These are phyloP conservation scores for Ammodytes marinus DNA, from an alignment of 2,113 vertebrate species.

Conservation along the genomic window DNA sequence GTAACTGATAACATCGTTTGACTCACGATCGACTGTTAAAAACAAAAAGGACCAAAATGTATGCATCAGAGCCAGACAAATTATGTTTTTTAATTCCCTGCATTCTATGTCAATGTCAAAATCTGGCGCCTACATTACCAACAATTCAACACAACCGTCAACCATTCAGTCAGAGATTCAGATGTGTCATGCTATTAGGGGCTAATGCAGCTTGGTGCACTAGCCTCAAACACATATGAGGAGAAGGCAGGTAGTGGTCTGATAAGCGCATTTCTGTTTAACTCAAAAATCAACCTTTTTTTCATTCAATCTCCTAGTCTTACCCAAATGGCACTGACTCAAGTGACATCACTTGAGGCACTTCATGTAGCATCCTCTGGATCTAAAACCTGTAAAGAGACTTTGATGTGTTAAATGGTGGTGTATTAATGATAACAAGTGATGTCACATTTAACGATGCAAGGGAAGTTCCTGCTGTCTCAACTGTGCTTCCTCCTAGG, in stretches of 20 bases:
- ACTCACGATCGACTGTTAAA: background rate
- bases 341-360: background rate
- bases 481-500: background rate
- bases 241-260: background rate
- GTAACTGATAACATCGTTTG: background rate
- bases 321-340: background rate
- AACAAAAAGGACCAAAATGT: background rate
- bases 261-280: background rate
- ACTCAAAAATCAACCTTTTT: background rate
- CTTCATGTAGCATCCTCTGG: background rate
- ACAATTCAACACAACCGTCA: background rate
- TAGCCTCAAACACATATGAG: background rate
- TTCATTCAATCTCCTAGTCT: background rate
- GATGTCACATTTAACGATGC: background rate
- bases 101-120: background rate
- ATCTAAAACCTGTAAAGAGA: background rate
- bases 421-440: background rate
- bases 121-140: background rate
- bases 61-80: background rate
- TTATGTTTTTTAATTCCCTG: background rate
- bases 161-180: background rate
- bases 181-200: background rate
- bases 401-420: background rate
- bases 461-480: background rate
- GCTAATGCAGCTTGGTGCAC: background rate